These are phyloP conservation scores for Hypotaenidia okinawae DNA, from an alignment of 2,797 vertebrate species.

Conservation along the genomic window DNA sequence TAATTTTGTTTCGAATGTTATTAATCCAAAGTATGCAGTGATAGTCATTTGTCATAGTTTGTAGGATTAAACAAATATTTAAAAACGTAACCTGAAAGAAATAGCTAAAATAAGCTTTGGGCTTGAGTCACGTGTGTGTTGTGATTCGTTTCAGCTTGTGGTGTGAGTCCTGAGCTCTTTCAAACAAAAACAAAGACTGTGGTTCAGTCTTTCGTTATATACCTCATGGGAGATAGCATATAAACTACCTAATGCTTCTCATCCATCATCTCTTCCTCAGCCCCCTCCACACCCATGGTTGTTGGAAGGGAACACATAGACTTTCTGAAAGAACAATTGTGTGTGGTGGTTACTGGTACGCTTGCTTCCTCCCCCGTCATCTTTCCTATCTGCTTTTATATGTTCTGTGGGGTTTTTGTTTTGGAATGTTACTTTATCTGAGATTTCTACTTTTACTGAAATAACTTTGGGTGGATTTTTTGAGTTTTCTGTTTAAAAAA, in stretches of 20 bases:
- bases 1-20: neutral
- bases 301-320: neutral
- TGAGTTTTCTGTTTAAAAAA: neutral
- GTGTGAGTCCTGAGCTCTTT: neutral
- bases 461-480: neutral
- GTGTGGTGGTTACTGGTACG: neutral
- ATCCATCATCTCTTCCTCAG: neutral
- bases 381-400: neutral
- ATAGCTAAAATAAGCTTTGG: neutral
- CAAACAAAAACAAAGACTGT: neutral
- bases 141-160: neutral
- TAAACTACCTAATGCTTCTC: neutral
- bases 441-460: neutral
- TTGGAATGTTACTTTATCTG: neutral
- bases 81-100: neutral
- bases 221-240: neutral
- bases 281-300: rapidly evolving
- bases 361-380: neutral
- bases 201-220: neutral
- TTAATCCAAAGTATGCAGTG: neutral
- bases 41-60: neutral
- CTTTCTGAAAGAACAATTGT: neutral
- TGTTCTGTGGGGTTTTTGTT: neutral
- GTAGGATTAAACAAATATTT: neutral
- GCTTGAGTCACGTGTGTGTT: neutral